phyloP scores from a whole-genome alignment of 2,113 vertebrate genomes.

The Ranitomeya variabilis region DNA sequence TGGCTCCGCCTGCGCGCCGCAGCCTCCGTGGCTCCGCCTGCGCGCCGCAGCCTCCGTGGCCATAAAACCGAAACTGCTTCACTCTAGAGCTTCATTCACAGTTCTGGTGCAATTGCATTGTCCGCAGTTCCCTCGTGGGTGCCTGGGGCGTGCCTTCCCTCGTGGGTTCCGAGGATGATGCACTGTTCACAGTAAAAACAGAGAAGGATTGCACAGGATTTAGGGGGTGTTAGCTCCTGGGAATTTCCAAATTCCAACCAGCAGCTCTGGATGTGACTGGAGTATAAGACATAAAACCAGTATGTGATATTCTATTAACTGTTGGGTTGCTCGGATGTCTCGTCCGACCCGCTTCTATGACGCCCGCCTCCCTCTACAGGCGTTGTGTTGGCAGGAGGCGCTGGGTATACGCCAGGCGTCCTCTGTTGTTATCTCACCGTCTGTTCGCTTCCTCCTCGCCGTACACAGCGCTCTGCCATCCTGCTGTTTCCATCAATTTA shows the following conservation, averaged over 20 bases:
- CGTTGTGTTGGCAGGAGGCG: neutral
- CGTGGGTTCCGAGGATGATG: neutral
- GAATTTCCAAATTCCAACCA: neutral
- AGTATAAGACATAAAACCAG: too few species aligned
- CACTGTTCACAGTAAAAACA: neutral
- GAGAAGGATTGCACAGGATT: too few species aligned
- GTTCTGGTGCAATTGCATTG: neutral
- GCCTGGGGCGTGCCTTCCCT: neutral
- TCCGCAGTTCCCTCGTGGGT: neutral
- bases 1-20: too few species aligned
- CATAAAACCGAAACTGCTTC: neutral
- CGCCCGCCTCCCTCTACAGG: neutral
- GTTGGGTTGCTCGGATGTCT: neutral
- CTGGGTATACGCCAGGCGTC: neutral
- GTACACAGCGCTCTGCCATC: neutral
- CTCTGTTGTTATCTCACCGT: conserved; percentile 21
- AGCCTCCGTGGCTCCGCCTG: too few species aligned
- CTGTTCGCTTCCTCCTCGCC: neutral
- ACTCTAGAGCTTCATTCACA: neutral
- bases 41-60: too few species aligned
- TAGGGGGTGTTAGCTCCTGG: too few species aligned
- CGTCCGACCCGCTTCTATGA: neutral
- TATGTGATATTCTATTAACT: neutral
- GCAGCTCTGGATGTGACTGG: neutral
- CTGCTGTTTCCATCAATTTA: conserved; percentile 13